Percentiles rank a stretch among this genome's conserved stretches.
phyloP scores from a whole-genome alignment of 2,113 vertebrate species.

The Colius striatus region DNA sequence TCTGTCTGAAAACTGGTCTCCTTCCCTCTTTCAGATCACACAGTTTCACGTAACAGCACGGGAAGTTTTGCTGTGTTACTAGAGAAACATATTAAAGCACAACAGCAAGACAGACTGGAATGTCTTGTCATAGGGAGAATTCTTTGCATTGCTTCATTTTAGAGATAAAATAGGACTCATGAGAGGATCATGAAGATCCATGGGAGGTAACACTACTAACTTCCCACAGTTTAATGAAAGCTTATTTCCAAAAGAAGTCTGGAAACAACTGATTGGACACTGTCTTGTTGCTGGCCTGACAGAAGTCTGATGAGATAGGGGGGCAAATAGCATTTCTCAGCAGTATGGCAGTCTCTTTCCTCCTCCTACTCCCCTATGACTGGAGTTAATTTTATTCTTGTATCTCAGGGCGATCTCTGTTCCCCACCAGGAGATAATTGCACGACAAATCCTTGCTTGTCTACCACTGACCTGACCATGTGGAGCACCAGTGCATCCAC shows the following conservation, averaged over 20 bases:
- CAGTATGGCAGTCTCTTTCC: neutral
- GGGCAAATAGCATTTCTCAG: neutral
- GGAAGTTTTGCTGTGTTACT: neutral
- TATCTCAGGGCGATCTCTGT: neutral
- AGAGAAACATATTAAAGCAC: neutral
- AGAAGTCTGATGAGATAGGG: neutral
- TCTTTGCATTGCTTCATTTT: neutral
- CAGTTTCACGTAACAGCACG: neutral
- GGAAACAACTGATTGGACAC: neutral
- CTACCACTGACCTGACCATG: neutral
- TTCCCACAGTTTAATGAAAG: neutral
- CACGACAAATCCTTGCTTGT: neutral
- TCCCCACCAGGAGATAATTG: neutral
- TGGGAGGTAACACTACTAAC: neutral
- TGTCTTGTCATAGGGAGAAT: neutral
- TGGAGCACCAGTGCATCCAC: neutral
- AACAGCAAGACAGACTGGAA: neutral
- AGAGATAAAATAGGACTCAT: neutral
- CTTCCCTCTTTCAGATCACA: neutral
- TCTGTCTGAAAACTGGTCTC: neutral
- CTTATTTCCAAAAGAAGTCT: neutral
- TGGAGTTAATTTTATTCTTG: neutral
- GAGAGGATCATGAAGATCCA: neutral
- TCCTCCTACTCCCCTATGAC: neutral
- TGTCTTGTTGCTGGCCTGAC: neutral